Evolutionary conservation across 2,888 invertebrate species (phyloP), one percentile per base, ranked within the genome.

Genomic region (Sipha maydis): DNA sequence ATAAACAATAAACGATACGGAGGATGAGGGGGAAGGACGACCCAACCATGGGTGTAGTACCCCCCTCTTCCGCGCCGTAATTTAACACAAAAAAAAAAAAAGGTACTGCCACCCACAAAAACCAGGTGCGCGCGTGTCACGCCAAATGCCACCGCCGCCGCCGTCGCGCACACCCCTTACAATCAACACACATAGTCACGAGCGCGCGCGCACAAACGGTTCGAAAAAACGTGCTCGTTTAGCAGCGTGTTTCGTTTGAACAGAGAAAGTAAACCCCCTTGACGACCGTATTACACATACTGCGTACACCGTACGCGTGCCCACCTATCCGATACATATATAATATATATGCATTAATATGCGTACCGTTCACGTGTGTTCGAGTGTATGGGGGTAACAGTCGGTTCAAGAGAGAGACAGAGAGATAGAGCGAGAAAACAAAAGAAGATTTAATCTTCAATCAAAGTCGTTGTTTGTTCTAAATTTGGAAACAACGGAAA

Each of bases 111-210:
- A 71, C 79, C 86, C 75, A 75, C 86, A 80, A 80, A 86, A 88
- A 80, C 86, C 86, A 88, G 86, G 86, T 88, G 86, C 79, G 80
- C 80, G 54, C 86, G 80, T 88, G 80, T 88, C 80, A 75, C 75
- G 86, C 75, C 80, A 73, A 79, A 86, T 71, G 79, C 56, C 25
- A 25, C 76, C 5, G 56, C n/a, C n/a, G n/a, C n/a, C n/a, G n/a
- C 31, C 25, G 31, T 48, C 25, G 54, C 71, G 1, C 69, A 38
- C 86, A 80, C 86, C 86, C 86, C 86, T 88, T 75, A 80, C 79
- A 80, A 80, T 75, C 85, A 19, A 61, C 41, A 11, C 71, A 21
- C 73, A 34, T 4, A 4, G 34, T 2, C 3, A 4, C 4, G 34
- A 7, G 19, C 71, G 34, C 54, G 54, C n/a, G 67, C 67, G 31